Conservation (phyloP, 1,140 invertebrate species). For the Centruroides vittatus region DNA sequence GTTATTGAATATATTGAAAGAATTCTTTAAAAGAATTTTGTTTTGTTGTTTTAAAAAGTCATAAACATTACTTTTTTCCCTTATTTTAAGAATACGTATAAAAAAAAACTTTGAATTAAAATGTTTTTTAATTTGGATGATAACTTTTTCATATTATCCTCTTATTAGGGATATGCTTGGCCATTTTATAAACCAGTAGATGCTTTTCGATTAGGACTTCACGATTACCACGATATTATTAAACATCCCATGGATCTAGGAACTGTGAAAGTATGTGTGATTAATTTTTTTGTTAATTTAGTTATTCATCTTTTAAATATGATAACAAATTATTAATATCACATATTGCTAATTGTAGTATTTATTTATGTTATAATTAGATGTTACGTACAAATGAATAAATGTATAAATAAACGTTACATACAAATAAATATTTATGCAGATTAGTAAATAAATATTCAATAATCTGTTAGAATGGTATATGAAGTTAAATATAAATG, state of each 20-base stretch:
- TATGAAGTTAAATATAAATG: no score
- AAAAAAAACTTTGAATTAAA: neutral
- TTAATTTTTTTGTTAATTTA: no score
- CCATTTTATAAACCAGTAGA: slow-evolving; percentile 99
- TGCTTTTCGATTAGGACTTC: slow-evolving; percentile 79
- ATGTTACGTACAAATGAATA: no score
- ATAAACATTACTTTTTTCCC: neutral
- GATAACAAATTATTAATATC: no score
- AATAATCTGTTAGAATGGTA: no score
- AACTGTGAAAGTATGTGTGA: slow-evolving; percentile 55
- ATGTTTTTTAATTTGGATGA: neutral
- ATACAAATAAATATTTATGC: no score
- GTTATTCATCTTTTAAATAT: no score
- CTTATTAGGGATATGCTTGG: slow-evolving; percentile 60
- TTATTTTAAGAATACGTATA: neutral
- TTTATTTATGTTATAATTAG: no score
- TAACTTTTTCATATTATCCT: neutral
- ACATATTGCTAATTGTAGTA: no score
- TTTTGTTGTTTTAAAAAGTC: neutral
- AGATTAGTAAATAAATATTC: no score
- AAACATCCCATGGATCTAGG: slow-evolving; percentile 98
- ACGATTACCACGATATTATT: slow-evolving; percentile 98
- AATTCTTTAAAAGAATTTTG: neutral
- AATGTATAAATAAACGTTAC: no score
- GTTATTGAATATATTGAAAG: neutral